Conservation (phyloP, 2,113 vertebrate genomes). For the Bubo blakistoni region DNA sequence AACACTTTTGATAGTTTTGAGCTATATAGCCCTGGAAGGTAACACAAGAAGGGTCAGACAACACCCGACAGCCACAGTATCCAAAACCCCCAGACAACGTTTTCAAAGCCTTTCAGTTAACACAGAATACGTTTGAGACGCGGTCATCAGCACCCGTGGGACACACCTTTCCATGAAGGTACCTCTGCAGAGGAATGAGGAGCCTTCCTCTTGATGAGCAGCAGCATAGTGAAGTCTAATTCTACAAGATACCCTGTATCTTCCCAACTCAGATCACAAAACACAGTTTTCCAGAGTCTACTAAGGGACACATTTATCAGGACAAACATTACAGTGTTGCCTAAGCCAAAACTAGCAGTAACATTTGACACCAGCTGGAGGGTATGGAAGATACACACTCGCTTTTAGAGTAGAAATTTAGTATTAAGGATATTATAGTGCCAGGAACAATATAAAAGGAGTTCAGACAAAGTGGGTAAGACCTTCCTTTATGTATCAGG, state of each 20-base stretch:
- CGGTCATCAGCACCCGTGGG: not conserved
- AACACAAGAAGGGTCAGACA: not conserved
- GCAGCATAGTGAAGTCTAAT: not conserved
- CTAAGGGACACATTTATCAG: not conserved
- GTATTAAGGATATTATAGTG: not conserved
- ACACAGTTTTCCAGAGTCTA: not conserved
- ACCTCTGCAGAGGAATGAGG: not conserved
- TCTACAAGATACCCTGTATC: not conserved
- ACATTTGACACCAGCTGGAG: not conserved
- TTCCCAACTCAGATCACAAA: not conserved
- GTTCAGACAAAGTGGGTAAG: not conserved
- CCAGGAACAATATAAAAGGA: not conserved
- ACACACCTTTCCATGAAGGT: not conserved
- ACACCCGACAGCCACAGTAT: fast-evolving
- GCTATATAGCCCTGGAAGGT: not conserved
- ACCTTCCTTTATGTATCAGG: not conserved
- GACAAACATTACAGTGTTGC: not conserved
- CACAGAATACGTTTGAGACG: not conserved
- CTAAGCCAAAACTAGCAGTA: not conserved
- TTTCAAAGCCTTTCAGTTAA: not conserved
- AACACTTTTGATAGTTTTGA: not conserved
- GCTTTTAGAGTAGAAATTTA: not conserved
- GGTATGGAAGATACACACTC: not conserved
- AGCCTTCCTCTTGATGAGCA: not conserved
- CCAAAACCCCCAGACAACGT: not conserved